Base-by-base conservation (phyloP, 1,140 invertebrate genomes). In the Sinella curviseta region DNA sequence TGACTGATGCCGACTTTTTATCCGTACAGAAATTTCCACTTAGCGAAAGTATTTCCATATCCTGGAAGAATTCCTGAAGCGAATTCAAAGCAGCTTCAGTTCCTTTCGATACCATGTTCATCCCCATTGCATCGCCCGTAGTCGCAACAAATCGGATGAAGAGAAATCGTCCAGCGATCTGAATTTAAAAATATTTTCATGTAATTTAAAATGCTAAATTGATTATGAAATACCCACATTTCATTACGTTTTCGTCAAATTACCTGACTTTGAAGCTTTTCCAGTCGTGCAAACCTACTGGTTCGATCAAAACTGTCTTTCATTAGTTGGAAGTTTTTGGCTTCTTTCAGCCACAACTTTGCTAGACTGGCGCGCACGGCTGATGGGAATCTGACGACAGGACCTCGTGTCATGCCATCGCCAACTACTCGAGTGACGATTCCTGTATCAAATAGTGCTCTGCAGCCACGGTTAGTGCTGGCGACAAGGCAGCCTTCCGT, bases 121-220 rank as follows among this genome's bases (percentile, higher is more conserved):
- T 99, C 34, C 98, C 98, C 98, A 99, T 99, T 0, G 98, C 98
- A 87, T 99, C 98, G 12, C 98, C 98, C 1, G 98, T 99, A n/a
- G 90, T 92, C 0, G 97, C 97, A 54, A 94, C 92, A 88, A 99
- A 99, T 80, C 98, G 90, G 39, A 99, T 91, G 86, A 95, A 99
- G 2, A 99, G 86, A 79, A 93, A 91, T 57, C 94, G 90, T 0
- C 97, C 97, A 70, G 95, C 95, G 76, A 97, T 93, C 39, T 91
- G 90, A 14, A 78, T 14, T 80, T 30, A 36, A 1, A 28, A 33
- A 28, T 35, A 54, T n/a, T n/a, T 54, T 77, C 39, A 60, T 48
- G 4, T 48, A 48, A 17, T 48, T 48, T 48, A 8, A 48, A 17
- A n/a, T n/a, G n/a, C n/a, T n/a, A 3, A 17, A 30, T 76, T n/a